phyloP scores from a whole-genome alignment of 2,888 invertebrate species.

The Acleris literana region DNA sequence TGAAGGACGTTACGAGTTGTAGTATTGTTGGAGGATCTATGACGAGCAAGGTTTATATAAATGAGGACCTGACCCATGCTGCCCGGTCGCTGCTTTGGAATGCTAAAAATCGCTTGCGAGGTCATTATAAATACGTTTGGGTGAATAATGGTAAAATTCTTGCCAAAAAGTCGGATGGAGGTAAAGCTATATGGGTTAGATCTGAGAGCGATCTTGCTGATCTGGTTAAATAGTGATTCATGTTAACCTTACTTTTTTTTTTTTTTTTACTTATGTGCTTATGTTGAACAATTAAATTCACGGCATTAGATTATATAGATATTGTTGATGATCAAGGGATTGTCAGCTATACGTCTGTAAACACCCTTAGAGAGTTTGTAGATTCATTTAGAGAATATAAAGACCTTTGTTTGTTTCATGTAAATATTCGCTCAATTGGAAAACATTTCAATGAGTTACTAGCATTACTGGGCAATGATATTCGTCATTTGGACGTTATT shows the following conservation, averaged over 20 bases:
- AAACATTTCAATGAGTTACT: not conserved
- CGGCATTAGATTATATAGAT: not conserved
- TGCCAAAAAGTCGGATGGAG: not conserved
- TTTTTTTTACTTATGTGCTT: not conserved
- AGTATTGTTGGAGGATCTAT: not conserved
- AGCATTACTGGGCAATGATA: not conserved
- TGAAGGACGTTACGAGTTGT: slow-evolving; percentile 1
- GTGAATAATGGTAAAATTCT: not conserved
- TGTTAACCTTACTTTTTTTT: not conserved
- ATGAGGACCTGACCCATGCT: not conserved
- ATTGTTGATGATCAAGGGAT: not conserved
- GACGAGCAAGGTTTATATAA: not conserved
- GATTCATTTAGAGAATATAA: too few relatives aligned
- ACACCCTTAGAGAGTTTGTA: not conserved
- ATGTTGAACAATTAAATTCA: not conserved
- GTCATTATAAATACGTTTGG: not conserved
- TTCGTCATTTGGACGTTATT: not conserved
- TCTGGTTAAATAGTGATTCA: not conserved
- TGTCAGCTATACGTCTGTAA: not conserved
- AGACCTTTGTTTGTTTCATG: too few relatives aligned
- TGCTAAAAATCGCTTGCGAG: slow-evolving; percentile 1
- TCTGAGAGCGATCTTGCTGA: not conserved
- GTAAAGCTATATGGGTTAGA: not conserved
- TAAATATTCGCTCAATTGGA: too few relatives aligned
- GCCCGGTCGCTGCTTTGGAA: not conserved